Evolutionary conservation across 92 coral and sea anemone species (phyloP).

Genomic region (Porites evermanni): DNA sequence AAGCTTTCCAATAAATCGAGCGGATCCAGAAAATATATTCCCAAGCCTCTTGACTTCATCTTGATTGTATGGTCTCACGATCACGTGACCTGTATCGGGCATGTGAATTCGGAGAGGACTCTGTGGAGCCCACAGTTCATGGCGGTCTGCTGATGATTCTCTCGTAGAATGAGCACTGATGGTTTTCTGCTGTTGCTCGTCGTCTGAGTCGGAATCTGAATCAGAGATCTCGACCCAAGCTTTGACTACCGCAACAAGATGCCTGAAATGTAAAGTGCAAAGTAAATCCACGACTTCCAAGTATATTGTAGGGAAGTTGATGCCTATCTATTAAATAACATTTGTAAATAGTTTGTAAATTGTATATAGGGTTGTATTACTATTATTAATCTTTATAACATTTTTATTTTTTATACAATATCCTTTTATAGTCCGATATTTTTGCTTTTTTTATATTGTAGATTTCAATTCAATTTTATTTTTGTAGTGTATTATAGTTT

Average conservation of each 20-base stretch:
- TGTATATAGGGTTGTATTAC: no score
- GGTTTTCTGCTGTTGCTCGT: conserved; percentile 9
- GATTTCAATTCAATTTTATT: no score
- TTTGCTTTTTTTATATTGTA: no score
- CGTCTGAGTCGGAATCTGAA: conserved; percentile 73
- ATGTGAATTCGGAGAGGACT: conserved; percentile 37
- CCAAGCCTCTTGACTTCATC: conserved; percentile 29
- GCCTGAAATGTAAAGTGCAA: conserved; percentile 38
- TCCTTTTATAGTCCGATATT: no score
- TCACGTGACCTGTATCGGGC: conserved; percentile 56
- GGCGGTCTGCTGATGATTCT: not conserved
- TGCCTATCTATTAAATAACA: no score
- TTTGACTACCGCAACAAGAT: conserved; percentile 78
- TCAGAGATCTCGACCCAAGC: conserved; percentile 94
- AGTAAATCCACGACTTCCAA: no score
- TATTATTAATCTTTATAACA: no score
- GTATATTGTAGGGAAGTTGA: no score
- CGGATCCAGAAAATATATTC: conserved; percentile 59
- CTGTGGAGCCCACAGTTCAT: conserved; percentile 8
- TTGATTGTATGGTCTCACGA: conserved; percentile 1
- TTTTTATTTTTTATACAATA: no score
- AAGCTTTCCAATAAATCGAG: conserved; percentile 67
- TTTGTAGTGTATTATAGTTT: no score
- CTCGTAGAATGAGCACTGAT: not conserved
- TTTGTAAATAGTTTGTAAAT: no score